Evolutionary conservation across 2,888 invertebrate genomes (phyloP), one percentile per base, ranked within the genome.

Genomic region (Eilema sororculum): DNA sequence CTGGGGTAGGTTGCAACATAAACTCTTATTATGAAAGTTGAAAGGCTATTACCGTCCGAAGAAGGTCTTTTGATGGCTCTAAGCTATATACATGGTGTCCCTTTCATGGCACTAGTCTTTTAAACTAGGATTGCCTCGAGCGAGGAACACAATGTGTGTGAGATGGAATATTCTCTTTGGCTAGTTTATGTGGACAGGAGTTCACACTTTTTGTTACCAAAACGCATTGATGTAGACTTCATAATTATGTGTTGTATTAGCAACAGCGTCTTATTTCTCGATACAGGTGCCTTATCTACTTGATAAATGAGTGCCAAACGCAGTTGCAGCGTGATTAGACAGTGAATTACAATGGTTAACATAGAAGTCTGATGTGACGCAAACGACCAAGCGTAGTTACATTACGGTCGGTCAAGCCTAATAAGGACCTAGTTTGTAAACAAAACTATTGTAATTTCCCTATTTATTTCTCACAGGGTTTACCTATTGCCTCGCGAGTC

Each of bases 1-100:
- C 74, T 76, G 74, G 71, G 73, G 69, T 74, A 70, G 75, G 75
- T 78, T 78, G 82, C 80, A 78, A 80, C 80, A 83, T 87, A 84
- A 86, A 86, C 80, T 84, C 79, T 79, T 86, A 85, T 86, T 85
- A 86, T 80, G 77, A 81, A 83, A 84, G 82, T 85, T 85, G 78
- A 79, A 73, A 83, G 78, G 75, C 84, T 74, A 84, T 86, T 84
- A 86, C 78, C 67, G 83, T 69, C 65, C 68, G 63, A 61, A 56
- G 76, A 78, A 72, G 69, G 71, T 73, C 73, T 73, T 81, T 83
- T 80, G 82, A 83, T 78, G 74, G 71, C 62, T 78, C 64, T 83
- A 82, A 86, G 83, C 81, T 80, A 72, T 82, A 81, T 81, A 80
- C 80, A 83, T 81, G 77, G 77, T 74, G 75, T 73, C 71, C 73